Conservation (phyloP, 2,888 invertebrate species). For the Oscheius sp. region DNA sequence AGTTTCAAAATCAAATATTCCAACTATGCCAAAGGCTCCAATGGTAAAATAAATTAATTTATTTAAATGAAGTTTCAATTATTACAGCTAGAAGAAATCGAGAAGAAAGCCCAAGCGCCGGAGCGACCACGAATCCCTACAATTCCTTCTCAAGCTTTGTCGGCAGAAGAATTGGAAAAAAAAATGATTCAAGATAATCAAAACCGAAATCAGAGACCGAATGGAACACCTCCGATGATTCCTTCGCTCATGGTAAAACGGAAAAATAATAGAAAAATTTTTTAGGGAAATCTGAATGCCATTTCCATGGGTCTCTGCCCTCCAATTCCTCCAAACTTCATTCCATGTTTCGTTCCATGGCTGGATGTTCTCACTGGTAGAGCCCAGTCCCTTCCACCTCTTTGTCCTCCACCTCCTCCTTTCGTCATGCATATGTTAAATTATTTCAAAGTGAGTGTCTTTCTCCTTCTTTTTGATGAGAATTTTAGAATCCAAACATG, state of each 20-base stretch:
- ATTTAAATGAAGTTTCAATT: neutral
- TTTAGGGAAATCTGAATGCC: slow-evolving; percentile 26
- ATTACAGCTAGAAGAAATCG: slow-evolving; percentile 35
- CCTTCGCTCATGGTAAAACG: neutral
- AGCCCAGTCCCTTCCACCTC: slow-evolving; percentile 38
- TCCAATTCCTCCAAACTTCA: slow-evolving; percentile 46
- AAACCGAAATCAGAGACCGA: neutral
- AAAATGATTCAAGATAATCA: slow-evolving; percentile 6
- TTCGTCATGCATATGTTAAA: slow-evolving; percentile 40
- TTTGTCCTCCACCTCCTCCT: slow-evolving; percentile 48
- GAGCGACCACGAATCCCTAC: neutral
- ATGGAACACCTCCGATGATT: slow-evolving; percentile 1
- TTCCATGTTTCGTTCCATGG: slow-evolving; percentile 49
- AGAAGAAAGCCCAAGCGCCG: slow-evolving; percentile 6
- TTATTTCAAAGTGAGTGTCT: slow-evolving; percentile 34
- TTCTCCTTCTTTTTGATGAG: neutral
- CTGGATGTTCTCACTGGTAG: slow-evolving; percentile 36
- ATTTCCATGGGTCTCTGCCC: slow-evolving; percentile 28
- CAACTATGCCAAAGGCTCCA: slow-evolving; percentile 39
- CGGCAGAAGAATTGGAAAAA: slow-evolving; percentile 33
- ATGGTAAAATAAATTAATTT: slow-evolving; percentile 27
- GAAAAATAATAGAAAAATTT: neutral
- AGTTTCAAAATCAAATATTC: slow-evolving; percentile 16
- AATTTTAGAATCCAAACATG: slow-evolving; percentile 26
- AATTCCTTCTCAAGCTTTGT: slow-evolving; percentile 28